These are phyloP conservation scores for Tachina grossa DNA, from an alignment of 2,888 invertebrate species.

Conservation along the genomic window DNA sequence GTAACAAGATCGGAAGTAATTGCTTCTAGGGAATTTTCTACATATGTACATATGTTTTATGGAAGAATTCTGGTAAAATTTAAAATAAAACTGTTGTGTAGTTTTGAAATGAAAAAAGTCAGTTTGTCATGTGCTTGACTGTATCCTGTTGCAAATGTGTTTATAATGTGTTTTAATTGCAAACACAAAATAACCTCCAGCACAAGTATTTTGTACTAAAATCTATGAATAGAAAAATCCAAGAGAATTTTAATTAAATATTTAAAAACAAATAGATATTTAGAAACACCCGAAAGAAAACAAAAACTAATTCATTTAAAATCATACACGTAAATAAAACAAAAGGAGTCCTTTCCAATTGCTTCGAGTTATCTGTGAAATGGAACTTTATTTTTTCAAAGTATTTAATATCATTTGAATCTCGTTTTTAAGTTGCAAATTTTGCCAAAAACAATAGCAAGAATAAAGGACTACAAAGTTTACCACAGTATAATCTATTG, in stretches of 20 bases:
- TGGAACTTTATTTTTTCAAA: neutral
- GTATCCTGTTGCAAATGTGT: conserved; percentile 4
- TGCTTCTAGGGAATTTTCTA: too few relatives aligned
- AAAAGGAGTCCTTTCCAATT: neutral
- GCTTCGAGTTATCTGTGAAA: neutral
- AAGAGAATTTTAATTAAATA: conserved; percentile 65
- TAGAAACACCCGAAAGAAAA: neutral
- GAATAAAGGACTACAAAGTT: neutral
- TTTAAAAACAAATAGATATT: conserved; percentile 41
- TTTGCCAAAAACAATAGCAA: neutral
- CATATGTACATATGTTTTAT: too few relatives aligned
- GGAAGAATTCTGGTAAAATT: too few relatives aligned
- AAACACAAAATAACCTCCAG: neutral
- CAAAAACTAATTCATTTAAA: neutral
- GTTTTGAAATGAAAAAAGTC: neutral
- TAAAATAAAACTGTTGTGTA: too few relatives aligned
- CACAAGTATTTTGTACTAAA: conserved; percentile 1
- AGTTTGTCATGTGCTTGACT: neutral
- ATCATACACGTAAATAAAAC: neutral
- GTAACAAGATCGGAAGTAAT: neutral
- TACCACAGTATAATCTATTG: neutral
- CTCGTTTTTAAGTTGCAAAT: neutral
- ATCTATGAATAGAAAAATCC: conserved; percentile 29
- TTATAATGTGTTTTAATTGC: conserved; percentile 22
- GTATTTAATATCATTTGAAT: neutral